Evolutionary conservation across 2,113 vertebrate genomes (phyloP).

Genomic region (Passer montanus): DNA sequence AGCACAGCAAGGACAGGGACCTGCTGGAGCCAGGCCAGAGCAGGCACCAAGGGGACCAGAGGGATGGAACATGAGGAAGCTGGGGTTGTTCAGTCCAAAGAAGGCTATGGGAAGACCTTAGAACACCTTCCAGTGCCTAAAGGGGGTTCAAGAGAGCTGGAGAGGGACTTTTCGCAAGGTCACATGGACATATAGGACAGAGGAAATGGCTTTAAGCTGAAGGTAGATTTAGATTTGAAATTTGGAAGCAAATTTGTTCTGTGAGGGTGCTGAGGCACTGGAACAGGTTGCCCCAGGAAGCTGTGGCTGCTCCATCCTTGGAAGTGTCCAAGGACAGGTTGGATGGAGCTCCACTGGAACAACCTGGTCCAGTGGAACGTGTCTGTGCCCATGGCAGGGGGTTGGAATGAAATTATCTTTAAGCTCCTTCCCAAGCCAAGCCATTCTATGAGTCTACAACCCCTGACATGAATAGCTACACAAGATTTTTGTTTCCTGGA

Average conservation of each 20-base stretch:
- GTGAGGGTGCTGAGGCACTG: background rate
- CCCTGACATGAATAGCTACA: background rate
- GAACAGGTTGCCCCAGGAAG: background rate
- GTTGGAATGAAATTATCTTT: background rate
- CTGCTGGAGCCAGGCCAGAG: background rate
- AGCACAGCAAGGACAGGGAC: background rate
- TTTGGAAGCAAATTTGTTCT: background rate
- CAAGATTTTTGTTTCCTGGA: background rate
- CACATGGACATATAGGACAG: background rate
- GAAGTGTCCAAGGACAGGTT: background rate
- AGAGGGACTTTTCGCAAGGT: background rate
- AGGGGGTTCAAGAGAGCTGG: background rate
- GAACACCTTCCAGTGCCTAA: background rate
- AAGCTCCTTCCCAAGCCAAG: background rate
- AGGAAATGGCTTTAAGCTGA: background rate
- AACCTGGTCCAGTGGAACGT: background rate
- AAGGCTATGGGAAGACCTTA: too few species aligned
- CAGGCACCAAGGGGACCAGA: background rate
- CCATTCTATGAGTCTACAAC: background rate
- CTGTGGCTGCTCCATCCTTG: background rate
- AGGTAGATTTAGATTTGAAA: background rate
- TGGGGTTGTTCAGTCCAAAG: background rate
- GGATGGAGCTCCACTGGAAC: background rate
- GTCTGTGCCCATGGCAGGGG: accelerated
- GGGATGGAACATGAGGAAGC: background rate